phyloP scores from a whole-genome alignment of 2,113 vertebrate species.

The Chunga burmeisteri region DNA sequence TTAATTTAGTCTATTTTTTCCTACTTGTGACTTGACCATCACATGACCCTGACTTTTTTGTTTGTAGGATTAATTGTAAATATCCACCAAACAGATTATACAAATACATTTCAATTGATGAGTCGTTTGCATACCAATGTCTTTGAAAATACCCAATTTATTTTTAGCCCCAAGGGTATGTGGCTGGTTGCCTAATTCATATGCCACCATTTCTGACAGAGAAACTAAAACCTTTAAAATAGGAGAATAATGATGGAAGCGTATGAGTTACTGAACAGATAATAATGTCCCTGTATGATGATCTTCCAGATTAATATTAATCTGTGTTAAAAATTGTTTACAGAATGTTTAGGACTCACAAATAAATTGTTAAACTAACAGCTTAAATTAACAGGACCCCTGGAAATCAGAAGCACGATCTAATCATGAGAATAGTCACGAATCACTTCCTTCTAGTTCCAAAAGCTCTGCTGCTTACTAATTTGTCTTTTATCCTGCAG shows the following conservation, averaged over 20 bases:
- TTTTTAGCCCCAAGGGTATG: background rate
- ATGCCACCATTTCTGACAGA: background rate
- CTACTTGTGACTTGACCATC: background rate
- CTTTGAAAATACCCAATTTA: background rate
- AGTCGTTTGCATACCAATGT: background rate
- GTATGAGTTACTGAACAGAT: background rate
- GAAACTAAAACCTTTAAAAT: background rate
- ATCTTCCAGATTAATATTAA: background rate
- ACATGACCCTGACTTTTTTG: background rate
- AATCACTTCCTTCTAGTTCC: background rate
- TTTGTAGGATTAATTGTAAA: constrained; percentile 18
- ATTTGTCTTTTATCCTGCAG: background rate
- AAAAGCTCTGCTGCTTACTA: background rate
- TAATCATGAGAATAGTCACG: background rate
- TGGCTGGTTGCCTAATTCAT: background rate
- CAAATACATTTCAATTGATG: background rate
- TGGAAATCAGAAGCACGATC: background rate
- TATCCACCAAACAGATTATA: constrained; percentile 32
- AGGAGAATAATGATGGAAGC: background rate
- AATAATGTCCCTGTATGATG: background rate
- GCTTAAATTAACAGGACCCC: background rate
- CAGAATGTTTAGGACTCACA: background rate
- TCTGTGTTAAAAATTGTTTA: background rate
- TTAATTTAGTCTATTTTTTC: constrained; percentile 15
- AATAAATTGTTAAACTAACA: background rate